phyloP scores from a whole-genome alignment of 2,888 invertebrate species.

The Caenorhabditis afra region DNA sequence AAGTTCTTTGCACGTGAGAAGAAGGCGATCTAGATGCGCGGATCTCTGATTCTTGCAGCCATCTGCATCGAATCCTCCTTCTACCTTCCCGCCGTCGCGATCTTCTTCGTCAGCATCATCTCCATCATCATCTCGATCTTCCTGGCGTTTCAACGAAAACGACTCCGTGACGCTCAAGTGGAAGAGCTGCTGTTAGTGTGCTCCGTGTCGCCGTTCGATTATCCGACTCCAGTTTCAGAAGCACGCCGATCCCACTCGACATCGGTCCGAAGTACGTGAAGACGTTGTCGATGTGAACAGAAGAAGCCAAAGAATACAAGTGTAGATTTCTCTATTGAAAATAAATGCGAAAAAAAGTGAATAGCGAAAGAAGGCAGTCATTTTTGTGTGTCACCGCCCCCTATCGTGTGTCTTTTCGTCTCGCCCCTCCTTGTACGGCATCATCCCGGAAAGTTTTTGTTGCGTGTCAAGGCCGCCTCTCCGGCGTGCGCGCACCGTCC shows the following conservation, averaged over 20 bases:
- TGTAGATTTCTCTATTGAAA: slow-evolving; percentile 39
- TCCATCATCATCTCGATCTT: slow-evolving; percentile 52
- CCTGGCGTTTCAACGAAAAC: slow-evolving; percentile 32
- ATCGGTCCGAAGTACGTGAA: slow-evolving; percentile 54
- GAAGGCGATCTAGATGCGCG: slow-evolving; percentile 21
- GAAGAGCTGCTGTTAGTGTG: slow-evolving; percentile 50
- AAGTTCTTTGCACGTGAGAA: slow-evolving; percentile 45
- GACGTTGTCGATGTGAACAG: slow-evolving; percentile 50
- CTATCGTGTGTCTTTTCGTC: slow-evolving; percentile 38
- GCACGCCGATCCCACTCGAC: slow-evolving; percentile 39
- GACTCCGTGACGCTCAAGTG: slow-evolving; percentile 39
- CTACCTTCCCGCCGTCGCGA: slow-evolving; percentile 41
- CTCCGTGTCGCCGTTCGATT: too few species aligned
- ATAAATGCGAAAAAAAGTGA: slow-evolving; percentile 43
- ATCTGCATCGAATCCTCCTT: slow-evolving; percentile 56
- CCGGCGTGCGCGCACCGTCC: slow-evolving; percentile 35
- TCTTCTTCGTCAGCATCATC: slow-evolving; percentile 36
- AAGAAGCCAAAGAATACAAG: slow-evolving; percentile 4
- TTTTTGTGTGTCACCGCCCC: slow-evolving; percentile 28
- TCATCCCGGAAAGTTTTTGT: slow-evolving; percentile 49
- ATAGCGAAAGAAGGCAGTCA: slow-evolving; percentile 22
- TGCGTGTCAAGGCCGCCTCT: slow-evolving; percentile 54
- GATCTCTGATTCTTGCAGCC: slow-evolving; percentile 23
- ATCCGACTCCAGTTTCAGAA: slow-evolving; percentile 23
- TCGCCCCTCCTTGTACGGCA: slow-evolving; percentile 54